phyloP scores from a whole-genome alignment of 1,140 invertebrate species.

The Lepidurus arcticus region DNA sequence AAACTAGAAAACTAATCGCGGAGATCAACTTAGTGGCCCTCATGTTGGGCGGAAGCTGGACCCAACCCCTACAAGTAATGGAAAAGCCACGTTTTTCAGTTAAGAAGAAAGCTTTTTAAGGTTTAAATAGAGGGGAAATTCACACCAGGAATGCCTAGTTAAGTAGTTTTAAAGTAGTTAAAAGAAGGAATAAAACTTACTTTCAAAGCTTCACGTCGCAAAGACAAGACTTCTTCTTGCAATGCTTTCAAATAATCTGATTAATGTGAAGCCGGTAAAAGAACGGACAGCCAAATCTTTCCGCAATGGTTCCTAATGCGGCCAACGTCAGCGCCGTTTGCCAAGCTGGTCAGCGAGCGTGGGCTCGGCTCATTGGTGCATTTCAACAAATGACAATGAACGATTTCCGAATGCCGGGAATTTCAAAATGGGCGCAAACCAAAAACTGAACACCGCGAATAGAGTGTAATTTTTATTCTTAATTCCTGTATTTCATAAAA shows the following conservation, averaged over 20 bases:
- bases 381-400: neutral
- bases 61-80: slow-evolving; percentile 17
- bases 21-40: neutral
- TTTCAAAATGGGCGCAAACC: neutral
- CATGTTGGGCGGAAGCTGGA: neutral
- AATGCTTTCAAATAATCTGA: slow-evolving; percentile 3
- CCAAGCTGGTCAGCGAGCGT: neutral
- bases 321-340: neutral
- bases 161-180: neutral
- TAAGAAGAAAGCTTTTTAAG: no score
- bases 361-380: slow-evolving; percentile 30
- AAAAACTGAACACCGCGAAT: neutral
- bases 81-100: neutral
- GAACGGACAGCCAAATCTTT: neutral
- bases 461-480: neutral
- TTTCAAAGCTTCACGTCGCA: neutral
- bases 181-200: neutral
- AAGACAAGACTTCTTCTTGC: neutral
- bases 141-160: no score
- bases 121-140: no score
- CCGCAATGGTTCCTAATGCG: neutral
- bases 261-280: neutral
- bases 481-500: slow-evolving; percentile 52
- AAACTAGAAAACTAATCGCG: neutral
- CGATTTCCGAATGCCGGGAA: neutral